Percentiles rank a stretch among this genome's conserved stretches.
Conservation (phyloP, 2,797 vertebrate genomes). For the Diplodus puntazzo region DNA sequence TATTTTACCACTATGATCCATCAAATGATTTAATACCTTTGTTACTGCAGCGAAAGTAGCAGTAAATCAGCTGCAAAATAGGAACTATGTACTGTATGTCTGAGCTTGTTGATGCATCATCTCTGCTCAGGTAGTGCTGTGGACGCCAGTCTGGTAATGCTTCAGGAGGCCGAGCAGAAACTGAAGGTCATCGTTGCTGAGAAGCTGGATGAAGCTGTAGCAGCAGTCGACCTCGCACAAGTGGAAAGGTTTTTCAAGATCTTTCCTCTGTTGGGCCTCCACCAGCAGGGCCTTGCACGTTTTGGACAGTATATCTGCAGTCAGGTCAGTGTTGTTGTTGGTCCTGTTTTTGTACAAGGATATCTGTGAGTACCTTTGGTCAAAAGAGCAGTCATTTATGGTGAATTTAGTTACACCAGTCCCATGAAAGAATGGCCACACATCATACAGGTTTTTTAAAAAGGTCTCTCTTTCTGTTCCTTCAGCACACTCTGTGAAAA, state of each 20-base stretch:
- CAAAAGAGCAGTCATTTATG: background rate
- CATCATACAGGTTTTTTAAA: too few relatives aligned
- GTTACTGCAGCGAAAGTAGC: background rate
- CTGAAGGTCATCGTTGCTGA: conserved; percentile 93
- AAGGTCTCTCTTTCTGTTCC: too few relatives aligned
- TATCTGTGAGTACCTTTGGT: background rate
- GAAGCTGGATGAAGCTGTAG: conserved; percentile 91
- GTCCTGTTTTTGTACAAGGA: background rate
- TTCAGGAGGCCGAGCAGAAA: conserved; percentile 96
- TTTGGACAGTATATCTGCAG: conserved; percentile 96
- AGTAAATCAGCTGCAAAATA: background rate
- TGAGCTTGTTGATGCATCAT: background rate
- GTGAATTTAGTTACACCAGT: too few relatives aligned
- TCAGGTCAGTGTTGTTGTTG: conserved; percentile 86
- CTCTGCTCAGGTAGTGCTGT: conserved; percentile 89
- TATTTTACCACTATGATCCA: background rate
- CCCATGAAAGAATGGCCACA: too few relatives aligned
- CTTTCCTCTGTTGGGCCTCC: conserved; percentile 95
- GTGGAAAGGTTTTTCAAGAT: conserved; percentile 99
- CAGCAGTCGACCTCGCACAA: conserved; percentile 92
- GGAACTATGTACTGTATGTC: background rate
- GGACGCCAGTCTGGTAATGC: conserved; percentile 93
- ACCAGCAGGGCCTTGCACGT: conserved; percentile 95
- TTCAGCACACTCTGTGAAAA: too few relatives aligned
- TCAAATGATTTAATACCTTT: background rate